A percentile compares a stretch with the other conserved stretches of the same genome.
Evolutionary conservation across 2,888 invertebrate genomes (phyloP).

Genomic region (Drosophila parthenogenetica): DNA sequence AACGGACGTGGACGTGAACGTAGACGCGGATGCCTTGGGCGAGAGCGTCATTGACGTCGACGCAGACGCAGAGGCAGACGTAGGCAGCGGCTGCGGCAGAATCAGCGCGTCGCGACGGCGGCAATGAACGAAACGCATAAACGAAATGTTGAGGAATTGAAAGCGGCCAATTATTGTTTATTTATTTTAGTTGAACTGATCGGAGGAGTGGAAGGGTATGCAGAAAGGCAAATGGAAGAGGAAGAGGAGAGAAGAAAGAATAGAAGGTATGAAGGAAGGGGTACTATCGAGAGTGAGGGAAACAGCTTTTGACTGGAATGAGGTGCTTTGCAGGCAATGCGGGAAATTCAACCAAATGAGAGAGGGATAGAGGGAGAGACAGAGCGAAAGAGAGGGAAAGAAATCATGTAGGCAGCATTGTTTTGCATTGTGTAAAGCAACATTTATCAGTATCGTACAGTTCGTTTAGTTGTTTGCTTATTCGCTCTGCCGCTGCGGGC

Average conservation of each 20-base stretch:
- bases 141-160: conserved; percentile 58
- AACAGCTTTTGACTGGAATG: conserved; percentile 30
- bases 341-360: conserved; percentile 14
- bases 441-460: conserved; percentile 39
- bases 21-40: conserved; percentile 3
- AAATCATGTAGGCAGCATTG: conserved; percentile 42
- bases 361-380: too few relatives aligned
- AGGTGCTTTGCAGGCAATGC: conserved; percentile 54
- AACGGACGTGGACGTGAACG: conserved; percentile 13
- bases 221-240: not conserved
- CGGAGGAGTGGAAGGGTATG: conserved; percentile 1
- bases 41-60: not conserved
- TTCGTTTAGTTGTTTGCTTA: conserved; percentile 27
- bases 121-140: conserved; percentile 62
- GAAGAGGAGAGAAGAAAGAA: not conserved
- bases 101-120: conserved; percentile 11
- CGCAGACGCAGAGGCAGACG: conserved; percentile 5
- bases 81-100: not conserved
- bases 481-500: conserved; percentile 33
- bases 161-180: conserved; percentile 72
- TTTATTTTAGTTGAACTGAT: conserved; percentile 54
- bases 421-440: conserved; percentile 36
- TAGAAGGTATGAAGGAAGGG: too few relatives aligned
- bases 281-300: too few relatives aligned
- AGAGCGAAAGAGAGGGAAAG: too few relatives aligned